These are phyloP conservation scores for Pseudomyrmex pallidus DNA, from an alignment of 1,140 invertebrate genomes.

Conservation along the genomic window DNA sequence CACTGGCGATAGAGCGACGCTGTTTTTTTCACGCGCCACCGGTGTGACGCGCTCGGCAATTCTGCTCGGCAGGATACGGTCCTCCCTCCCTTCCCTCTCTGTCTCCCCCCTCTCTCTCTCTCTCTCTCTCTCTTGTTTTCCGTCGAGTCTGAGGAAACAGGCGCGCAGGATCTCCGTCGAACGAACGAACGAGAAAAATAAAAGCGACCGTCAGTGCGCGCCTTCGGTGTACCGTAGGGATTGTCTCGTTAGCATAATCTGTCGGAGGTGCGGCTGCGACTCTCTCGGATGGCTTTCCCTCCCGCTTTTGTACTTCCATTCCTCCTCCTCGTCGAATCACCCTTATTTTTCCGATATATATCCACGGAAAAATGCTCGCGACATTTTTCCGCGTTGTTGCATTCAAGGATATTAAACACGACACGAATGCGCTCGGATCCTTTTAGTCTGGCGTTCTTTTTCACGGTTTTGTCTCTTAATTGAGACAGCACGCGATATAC, in stretches of 20 bases:
- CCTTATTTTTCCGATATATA: constrained; percentile 65
- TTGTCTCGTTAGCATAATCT: constrained; percentile 82
- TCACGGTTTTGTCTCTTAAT: not conserved
- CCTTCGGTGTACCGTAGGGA: constrained; percentile 64
- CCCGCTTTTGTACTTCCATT: constrained; percentile 49
- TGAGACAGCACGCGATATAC: too few species aligned
- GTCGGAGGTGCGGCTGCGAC: constrained; percentile 70
- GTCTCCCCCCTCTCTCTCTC: not conserved
- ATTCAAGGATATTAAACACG: constrained; percentile 28
- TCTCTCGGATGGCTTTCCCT: constrained; percentile 63
- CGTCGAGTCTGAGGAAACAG: constrained; percentile 42
- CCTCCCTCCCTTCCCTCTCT: not conserved
- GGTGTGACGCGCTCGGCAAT: constrained; percentile 5
- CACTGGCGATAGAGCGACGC: too few species aligned
- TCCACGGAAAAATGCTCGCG: constrained; percentile 31
- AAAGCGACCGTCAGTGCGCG: constrained; percentile 59
- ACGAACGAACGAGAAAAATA: constrained; percentile 68
- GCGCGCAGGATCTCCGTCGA: constrained; percentile 49
- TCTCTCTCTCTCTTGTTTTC: not conserved
- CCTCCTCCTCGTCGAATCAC: constrained; percentile 6
- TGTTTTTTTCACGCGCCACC: constrained; percentile 14
- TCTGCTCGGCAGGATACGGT: constrained; percentile 4
- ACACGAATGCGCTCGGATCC: not conserved
- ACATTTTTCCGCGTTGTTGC: constrained; percentile 21
- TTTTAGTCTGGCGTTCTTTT: not conserved